phyloP scores from a whole-genome alignment of 2,113 vertebrate genomes.

The Tympanuchus pallidicinctus region DNA sequence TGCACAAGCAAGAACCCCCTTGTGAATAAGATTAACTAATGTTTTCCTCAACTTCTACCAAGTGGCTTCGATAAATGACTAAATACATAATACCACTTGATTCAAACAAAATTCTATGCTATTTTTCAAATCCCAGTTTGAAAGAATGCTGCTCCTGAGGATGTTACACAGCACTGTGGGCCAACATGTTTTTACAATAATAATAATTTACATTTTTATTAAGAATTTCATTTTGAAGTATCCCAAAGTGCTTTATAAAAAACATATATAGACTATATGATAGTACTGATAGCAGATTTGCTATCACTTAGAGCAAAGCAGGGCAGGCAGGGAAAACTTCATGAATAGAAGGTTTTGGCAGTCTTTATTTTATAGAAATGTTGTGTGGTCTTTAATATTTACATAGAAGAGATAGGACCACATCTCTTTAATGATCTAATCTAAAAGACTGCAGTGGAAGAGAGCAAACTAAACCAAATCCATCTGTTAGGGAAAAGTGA shows the following conservation, averaged over 20 bases:
- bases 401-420: background rate
- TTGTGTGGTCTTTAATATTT: background rate
- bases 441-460: background rate
- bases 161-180: conserved; percentile 22
- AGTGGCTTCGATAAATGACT: conserved; percentile 43
- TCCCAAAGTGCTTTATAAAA: conserved; percentile 10
- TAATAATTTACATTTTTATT: conserved; percentile 46
- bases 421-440: background rate
- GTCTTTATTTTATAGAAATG: background rate
- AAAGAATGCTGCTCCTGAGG: conserved; percentile 40
- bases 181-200: conserved; percentile 63
- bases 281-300: background rate
- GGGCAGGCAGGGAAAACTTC: background rate
- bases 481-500: background rate
- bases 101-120: conserved; percentile 68
- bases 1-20: background rate
- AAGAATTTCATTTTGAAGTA: conserved; percentile 21
- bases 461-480: background rate
- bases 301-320: background rate
- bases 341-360: background rate
- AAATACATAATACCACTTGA: conserved; percentile 62
- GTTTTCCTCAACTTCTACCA: conserved; percentile 19
- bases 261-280: background rate
- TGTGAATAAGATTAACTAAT: conserved; percentile 8
- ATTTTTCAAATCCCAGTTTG: conserved; percentile 67